These are phyloP conservation scores for Spinus olivaceus DNA, from an alignment of 2,797 vertebrate species.

Conservation along the genomic window DNA sequence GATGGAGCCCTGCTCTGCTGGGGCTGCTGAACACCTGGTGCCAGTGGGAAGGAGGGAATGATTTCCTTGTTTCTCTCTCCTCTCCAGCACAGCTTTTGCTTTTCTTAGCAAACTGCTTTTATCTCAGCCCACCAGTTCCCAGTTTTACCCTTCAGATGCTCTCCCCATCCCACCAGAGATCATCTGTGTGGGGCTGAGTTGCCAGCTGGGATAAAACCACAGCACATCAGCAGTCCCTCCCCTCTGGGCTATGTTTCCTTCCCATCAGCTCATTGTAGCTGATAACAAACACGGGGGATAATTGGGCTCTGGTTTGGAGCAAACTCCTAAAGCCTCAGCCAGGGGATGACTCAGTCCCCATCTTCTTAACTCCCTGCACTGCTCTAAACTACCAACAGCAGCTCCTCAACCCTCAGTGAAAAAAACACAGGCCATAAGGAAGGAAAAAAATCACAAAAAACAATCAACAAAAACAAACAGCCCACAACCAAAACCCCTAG, in stretches of 20 bases:
- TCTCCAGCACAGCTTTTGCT: not conserved
- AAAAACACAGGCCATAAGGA: not conserved
- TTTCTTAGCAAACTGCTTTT: not conserved
- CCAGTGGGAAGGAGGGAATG: not conserved
- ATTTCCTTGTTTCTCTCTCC: not conserved
- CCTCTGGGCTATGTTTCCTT: not conserved
- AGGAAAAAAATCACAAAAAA: not conserved
- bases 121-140: not conserved
- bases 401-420: not conserved
- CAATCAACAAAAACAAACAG: not conserved
- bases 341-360: not conserved
- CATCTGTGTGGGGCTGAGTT: not conserved
- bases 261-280: not conserved
- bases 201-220: not conserved
- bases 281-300: constrained; percentile 25
- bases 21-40: not conserved
- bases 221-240: not conserved
- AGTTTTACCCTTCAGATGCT: not conserved
- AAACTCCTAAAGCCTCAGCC: constrained; percentile 44
- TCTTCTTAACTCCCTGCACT: constrained; percentile 34
- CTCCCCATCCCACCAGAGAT: not conserved
- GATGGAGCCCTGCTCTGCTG: not conserved
- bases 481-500: not conserved
- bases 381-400: not conserved
- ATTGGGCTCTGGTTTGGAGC: constrained; percentile 45